Evolutionary conservation across 2,113 vertebrate genomes (phyloP), one percentile per base, ranked within the genome.

Genomic region (Nesoenas mayeri): DNA sequence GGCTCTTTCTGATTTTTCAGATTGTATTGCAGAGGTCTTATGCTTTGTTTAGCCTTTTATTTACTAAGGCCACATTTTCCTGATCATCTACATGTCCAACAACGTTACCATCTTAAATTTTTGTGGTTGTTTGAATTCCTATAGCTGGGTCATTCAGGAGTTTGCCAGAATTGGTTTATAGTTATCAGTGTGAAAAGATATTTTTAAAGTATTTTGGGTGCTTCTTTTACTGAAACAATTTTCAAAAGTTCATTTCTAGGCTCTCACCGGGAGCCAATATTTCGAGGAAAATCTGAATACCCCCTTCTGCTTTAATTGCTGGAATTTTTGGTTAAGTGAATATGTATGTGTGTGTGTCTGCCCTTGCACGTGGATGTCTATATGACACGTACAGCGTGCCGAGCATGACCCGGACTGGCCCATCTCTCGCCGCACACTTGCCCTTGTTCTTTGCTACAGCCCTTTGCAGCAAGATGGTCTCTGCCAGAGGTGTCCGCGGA

Each of bases 381-480:
- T 60, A 5, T 32, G 28, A 6, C 38, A 11, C 10, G 24, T 28
- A 28, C 26, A 2, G 2, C 3, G 51, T 6, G 40, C 6, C 3
- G 7, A 24, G 31, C 0, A 0, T 36, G 73, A 40, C 48, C 51
- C 4, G 34, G 50, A 60, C 64, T 70, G 31, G 8, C 47, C 9
- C 1, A 13, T 7, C 24, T 38, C 77, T 88, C 56, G 2, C 25
- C 1, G 15, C 2, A 1, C 42, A 1, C n/a, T 29, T n/a, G 78
- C 12, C 38, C 0, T 56, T 0, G 15, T 85, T 44, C 81, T 40
- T 29, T 9, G 16, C 22, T 62, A 64, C 60, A 47, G 26, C 32
- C 56, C 65, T 34, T 77, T 36, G 69, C 92, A 64, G 81, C 95
- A 93, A 86, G 96, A 71, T 48, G 93, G 60, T 96, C 69, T 5